Percentiles rank a stretch among this genome's conserved stretches.
phyloP scores from a whole-genome alignment of 1,140 invertebrate genomes.

The Bombus confusus region DNA sequence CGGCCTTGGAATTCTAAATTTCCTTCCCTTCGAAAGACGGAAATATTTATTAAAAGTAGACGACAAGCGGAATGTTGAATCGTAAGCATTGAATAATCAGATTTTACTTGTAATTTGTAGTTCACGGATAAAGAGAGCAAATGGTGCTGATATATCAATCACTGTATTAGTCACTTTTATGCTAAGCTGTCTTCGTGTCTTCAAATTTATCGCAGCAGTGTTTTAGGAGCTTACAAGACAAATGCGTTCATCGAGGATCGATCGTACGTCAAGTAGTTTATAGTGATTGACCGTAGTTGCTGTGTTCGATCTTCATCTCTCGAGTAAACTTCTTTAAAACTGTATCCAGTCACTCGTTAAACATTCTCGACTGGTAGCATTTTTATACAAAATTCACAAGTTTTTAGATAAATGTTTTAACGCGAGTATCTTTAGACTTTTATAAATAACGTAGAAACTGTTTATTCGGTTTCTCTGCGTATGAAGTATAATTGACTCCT shows the following conservation, averaged over 20 bases:
- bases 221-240: neutral
- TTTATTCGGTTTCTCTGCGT: too few relatives aligned
- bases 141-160: neutral
- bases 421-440: too few relatives aligned
- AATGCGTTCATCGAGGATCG: neutral
- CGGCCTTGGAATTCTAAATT: neutral
- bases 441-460: too few relatives aligned
- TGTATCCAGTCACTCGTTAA: neutral
- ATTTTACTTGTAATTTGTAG: neutral
- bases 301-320: slow-evolving; percentile 8
- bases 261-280: neutral
- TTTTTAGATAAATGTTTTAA: neutral
- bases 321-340: neutral
- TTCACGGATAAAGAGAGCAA: neutral
- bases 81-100: neutral
- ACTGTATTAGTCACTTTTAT: neutral
- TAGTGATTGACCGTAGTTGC: neutral
- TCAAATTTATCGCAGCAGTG: neutral
- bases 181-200: neutral
- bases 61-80: neutral
- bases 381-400: too few relatives aligned
- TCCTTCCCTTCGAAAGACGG: neutral
- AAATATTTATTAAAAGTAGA: neutral
- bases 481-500: too few relatives aligned
- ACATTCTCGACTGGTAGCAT: neutral